A percentile compares a stretch with the other conserved stretches of the same genome.
Evolutionary conservation across 2,888 invertebrate genomes (phyloP).

Genomic region (Leucoma salicis): DNA sequence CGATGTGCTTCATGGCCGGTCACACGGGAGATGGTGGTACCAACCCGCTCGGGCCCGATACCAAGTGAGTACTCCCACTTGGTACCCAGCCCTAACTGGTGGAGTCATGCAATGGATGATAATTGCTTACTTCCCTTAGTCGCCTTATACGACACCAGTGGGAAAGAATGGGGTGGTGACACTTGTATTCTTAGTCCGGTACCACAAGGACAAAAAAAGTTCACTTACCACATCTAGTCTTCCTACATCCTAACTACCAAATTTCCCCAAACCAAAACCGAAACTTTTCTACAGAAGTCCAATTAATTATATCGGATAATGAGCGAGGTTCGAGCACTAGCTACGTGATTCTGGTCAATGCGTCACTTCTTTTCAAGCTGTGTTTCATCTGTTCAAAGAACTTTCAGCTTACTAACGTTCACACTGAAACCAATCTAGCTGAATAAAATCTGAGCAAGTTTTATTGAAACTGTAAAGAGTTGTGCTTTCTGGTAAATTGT

Average conservation of each 20-base stretch:
- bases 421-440: background rate
- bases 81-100: too few relatives aligned
- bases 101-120: too few relatives aligned
- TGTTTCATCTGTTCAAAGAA: constrained; percentile 14
- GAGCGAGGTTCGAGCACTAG: constrained; percentile 54
- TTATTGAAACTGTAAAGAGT: background rate
- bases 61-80: too few relatives aligned
- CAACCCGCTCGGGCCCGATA: too few relatives aligned
- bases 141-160: too few relatives aligned
- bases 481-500: background rate
- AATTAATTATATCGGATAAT: constrained; percentile 78
- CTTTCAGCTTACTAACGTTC: background rate
- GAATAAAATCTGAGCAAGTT: background rate
- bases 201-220: background rate
- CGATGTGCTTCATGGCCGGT: too few relatives aligned
- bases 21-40: too few relatives aligned
- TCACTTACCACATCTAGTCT: constrained; percentile 3
- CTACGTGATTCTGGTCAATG: constrained; percentile 61
- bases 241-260: constrained; percentile 28
- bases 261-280: constrained; percentile 46
- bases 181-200: too few relatives aligned
- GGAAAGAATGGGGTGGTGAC: too few relatives aligned
- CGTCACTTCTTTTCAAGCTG: constrained; percentile 29
- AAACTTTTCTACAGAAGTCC: constrained; percentile 70
- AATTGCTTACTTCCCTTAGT: too few relatives aligned